Conservation (phyloP, 2,888 invertebrate genomes). For the Caenorhabditis afra region DNA sequence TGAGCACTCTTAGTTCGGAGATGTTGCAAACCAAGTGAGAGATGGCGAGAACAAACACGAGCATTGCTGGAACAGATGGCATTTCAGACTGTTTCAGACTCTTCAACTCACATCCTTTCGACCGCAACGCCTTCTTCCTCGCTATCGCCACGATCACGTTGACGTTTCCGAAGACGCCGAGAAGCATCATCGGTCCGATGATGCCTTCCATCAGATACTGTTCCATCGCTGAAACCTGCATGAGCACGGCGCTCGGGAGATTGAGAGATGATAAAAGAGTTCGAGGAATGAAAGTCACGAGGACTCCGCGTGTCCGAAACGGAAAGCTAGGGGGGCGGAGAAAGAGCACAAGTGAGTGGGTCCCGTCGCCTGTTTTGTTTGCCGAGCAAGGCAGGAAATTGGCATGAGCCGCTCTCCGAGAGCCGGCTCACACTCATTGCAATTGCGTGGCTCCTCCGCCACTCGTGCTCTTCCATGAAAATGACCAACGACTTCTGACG, state of each 20-base stretch:
- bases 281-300: not conserved
- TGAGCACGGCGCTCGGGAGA: not conserved
- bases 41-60: conserved; percentile 34
- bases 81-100: too few relatives aligned
- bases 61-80: conserved; percentile 29
- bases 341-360: conserved; percentile 36
- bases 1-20: conserved; percentile 35
- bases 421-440: conserved; percentile 42
- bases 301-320: not conserved
- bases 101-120: conserved; percentile 33
- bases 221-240: conserved; percentile 3
- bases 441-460: conserved; percentile 43
- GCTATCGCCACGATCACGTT: conserved; percentile 35
- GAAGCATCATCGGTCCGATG: conserved; percentile 31
- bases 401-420: conserved; percentile 4
- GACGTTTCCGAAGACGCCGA: conserved; percentile 7
- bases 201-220: conserved; percentile 28
- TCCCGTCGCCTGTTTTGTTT: conserved; percentile 49
- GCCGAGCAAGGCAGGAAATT: conserved; percentile 47
- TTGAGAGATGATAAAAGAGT: not conserved
- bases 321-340: not conserved
- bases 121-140: conserved; percentile 34
- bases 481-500: conserved; percentile 8
- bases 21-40: conserved; percentile 38
- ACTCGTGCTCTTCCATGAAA: conserved; percentile 36